Conservation (phyloP, 2,888 invertebrate genomes). For the Pyrochroa serraticornis region DNA sequence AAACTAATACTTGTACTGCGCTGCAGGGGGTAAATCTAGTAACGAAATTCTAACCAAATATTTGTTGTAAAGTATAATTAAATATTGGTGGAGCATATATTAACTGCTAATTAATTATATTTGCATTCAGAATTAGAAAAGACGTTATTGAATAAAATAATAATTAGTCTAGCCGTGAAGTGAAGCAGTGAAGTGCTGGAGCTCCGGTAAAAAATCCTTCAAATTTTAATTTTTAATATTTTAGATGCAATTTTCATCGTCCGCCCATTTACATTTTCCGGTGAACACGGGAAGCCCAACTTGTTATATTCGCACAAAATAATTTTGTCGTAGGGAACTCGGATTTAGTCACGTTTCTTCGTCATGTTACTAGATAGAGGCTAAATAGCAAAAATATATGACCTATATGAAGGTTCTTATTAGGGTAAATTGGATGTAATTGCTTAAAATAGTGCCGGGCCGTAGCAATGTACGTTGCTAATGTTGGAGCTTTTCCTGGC, state of each 20-base stretch:
- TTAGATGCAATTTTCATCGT: conserved; percentile 15
- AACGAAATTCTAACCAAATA: conserved; percentile 23
- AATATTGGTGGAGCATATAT: conserved; percentile 22
- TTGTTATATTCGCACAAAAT: conserved; percentile 20
- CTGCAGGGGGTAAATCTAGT: conserved; percentile 13
- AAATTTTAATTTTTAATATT: conserved; percentile 11
- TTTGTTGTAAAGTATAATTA: conserved; percentile 22
- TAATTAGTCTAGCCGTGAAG: background rate
- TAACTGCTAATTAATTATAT: conserved; percentile 22
- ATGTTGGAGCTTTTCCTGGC: conserved; percentile 3
- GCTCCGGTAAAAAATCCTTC: background rate
- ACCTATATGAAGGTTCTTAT: conserved; percentile 16
- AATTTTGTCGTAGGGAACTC: conserved; percentile 14
- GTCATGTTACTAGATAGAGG: conserved; percentile 9
- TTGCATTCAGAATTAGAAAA: background rate
- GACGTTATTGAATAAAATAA: background rate
- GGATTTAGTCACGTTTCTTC: conserved; percentile 19
- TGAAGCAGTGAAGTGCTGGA: too few species aligned
- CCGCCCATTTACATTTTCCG: conserved; percentile 13
- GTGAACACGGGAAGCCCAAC: conserved; percentile 13
- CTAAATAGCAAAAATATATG: conserved; percentile 20
- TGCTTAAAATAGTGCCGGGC: conserved; percentile 13
- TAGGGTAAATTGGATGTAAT: conserved; percentile 23
- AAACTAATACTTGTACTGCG: conserved; percentile 23
- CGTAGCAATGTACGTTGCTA: conserved; percentile 6